Percentiles rank a stretch among this genome's conserved stretches.
Conservation (phyloP, 1,140 invertebrate genomes). For the Uloborus diversus region DNA sequence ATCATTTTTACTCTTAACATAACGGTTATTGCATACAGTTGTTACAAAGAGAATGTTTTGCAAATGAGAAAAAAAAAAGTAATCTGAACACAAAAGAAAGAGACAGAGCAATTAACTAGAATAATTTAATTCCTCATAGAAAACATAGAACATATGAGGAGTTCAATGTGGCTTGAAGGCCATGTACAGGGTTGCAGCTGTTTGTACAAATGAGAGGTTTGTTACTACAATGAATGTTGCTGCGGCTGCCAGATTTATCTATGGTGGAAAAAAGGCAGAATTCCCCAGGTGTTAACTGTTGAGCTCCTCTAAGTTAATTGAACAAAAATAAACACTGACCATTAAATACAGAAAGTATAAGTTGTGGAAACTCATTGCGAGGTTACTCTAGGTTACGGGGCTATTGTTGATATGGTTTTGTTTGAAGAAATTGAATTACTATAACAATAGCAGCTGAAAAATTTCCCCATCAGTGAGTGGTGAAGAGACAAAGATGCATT, state of each 20-base stretch:
- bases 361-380: constrained; percentile 49
- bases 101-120: constrained; percentile 45
- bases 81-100: background rate
- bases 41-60: background rate
- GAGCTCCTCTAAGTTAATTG: constrained; percentile 50
- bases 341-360: constrained; percentile 54
- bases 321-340: constrained; percentile 47
- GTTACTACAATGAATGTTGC: constrained; percentile 18
- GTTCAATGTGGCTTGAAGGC: constrained; percentile 56
- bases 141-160: constrained; percentile 58
- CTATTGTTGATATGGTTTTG: constrained; percentile 4
- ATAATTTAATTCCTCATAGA: constrained; percentile 58
- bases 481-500: background rate
- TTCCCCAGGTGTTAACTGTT: constrained; percentile 49
- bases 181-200: constrained; percentile 52
- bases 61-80: background rate
- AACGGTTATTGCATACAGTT: background rate
- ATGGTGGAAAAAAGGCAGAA: constrained; percentile 50
- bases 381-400: constrained; percentile 54
- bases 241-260: constrained; percentile 49
- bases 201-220: constrained; percentile 21
- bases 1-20: background rate
- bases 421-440: background rate
- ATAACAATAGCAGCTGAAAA: constrained; percentile 3
- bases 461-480: background rate